Evolutionary conservation across 2,113 vertebrate species (phyloP), one percentile per base, ranked within the genome.

Genomic region (Cephalopterus ornatus): DNA sequence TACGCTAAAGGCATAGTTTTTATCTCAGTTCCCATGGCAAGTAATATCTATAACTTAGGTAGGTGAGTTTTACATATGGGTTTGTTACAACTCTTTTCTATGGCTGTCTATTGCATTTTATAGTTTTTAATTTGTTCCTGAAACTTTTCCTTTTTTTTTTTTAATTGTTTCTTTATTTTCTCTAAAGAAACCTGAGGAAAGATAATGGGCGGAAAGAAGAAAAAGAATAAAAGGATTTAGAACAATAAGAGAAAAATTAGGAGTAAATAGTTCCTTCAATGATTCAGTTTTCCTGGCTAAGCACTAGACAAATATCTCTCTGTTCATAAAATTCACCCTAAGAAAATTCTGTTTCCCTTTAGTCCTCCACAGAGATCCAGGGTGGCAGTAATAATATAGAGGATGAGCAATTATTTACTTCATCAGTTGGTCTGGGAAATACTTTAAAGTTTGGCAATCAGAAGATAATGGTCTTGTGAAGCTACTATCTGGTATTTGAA

Each of bases 331-430:
- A 93, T 84, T 91, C 95, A 94, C 88, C 73, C 90, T 65, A 94
- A 94, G 96, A 97, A 96, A 96, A 94, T 96, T 96, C 93, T 83
- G 39, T 94, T 96, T 96, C 90, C 90, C 88, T 97, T 96, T 96
- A 94, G 93, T 96, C 83, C 78, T 86, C 93, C 85, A 92, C 86
- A 95, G 94, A 96, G 97, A 95, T 89, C 76, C 93, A 94, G 80
- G 87, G 84, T 94, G 94, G 94, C 92, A 88, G 86, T 88, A 97
- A 94, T 96, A 96, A 91, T 85, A 96, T 9, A 95, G 66, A 94
- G 92, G 92, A 95, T 94, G 82, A 95, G 83, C 95, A 97, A 96
- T 96, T 96, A 97, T 95, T 96, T 93, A 94, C 93, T 97, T 97
- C 93, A 96, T 96, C 86, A 87, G 92, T 81, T 85, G 88, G 93